Evolutionary conservation across 2,888 invertebrate genomes (phyloP).

Genomic region (Lypha dubia): DNA sequence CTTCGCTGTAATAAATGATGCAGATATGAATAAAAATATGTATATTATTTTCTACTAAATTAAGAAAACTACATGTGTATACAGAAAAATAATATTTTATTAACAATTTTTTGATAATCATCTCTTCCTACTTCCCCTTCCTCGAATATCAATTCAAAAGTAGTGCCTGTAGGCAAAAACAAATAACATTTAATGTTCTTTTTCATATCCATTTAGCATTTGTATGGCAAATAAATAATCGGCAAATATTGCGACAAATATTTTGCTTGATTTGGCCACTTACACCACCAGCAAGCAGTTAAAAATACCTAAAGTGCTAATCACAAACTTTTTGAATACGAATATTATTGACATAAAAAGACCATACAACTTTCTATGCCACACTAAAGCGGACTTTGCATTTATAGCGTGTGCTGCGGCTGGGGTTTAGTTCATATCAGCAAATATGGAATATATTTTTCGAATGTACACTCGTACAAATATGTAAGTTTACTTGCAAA

Average conservation of each 20-base stretch:
- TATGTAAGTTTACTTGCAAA: conserved; percentile 25
- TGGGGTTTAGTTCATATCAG: background rate
- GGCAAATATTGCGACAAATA: conserved; percentile 58
- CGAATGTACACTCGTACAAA: background rate
- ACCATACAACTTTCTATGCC: background rate
- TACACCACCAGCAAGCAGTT: conserved; percentile 18
- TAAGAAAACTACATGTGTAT: no score
- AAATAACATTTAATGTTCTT: conserved; percentile 24
- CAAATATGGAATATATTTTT: conserved; percentile 15
- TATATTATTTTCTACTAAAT: no score
- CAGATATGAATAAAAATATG: no score
- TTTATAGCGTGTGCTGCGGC: conserved; percentile 33
- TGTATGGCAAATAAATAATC: conserved; percentile 63
- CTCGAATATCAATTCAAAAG: background rate
- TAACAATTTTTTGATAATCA: background rate
- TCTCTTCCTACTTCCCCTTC: background rate
- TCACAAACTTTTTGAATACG: conserved; percentile 1
- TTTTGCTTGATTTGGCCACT: conserved; percentile 45
- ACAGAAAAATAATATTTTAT: no score
- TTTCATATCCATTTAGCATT: conserved; percentile 15
- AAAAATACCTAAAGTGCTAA: conserved; percentile 1
- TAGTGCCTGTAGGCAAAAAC: conserved; percentile 1
- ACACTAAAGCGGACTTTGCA: background rate
- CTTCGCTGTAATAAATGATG: no score
- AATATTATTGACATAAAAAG: background rate